These are phyloP conservation scores for Oncorhynchus tshawytscha DNA, from an alignment of 2,113 vertebrate genomes.

Conservation along the genomic window DNA sequence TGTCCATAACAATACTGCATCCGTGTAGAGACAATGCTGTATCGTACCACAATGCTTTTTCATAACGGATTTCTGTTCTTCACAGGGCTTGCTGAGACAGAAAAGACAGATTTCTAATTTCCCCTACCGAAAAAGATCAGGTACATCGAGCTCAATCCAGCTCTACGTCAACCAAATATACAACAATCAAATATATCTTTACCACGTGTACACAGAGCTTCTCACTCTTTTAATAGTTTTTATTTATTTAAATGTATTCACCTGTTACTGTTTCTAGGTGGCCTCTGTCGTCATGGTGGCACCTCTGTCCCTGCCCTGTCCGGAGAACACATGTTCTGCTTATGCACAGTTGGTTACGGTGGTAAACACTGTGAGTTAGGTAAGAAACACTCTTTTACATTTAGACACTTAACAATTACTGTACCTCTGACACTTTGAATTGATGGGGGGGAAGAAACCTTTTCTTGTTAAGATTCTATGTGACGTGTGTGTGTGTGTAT, in stretches of 20 bases:
- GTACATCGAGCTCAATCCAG: background rate
- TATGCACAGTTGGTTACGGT: slow-evolving; percentile 51
- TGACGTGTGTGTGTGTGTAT: too few relatives aligned
- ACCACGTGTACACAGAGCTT: background rate
- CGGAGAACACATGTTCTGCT: slow-evolving; percentile 51
- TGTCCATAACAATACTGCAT: background rate
- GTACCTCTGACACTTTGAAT: too few relatives aligned
- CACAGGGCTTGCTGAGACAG: slow-evolving; percentile 26
- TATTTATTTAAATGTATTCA: too few relatives aligned
- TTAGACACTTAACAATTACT: too few relatives aligned
- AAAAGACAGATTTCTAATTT: background rate
- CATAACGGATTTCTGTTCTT: background rate
- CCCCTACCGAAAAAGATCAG: background rate
- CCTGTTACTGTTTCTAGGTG: slow-evolving; percentile 17
- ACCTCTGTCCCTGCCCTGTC: slow-evolving; percentile 22
- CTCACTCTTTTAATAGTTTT: background rate
- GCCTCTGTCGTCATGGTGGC: slow-evolving; percentile 60
- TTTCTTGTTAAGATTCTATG: too few relatives aligned
- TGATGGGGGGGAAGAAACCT: too few relatives aligned
- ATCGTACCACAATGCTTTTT: background rate
- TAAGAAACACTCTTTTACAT: slow-evolving; percentile 16
- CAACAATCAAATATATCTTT: background rate
- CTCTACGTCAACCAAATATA: background rate
- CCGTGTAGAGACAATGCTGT: background rate
- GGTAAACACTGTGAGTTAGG: slow-evolving; percentile 63